Base-by-base conservation (phyloP, 2,797 vertebrate species). In the Distichodus sexfasciatus region DNA sequence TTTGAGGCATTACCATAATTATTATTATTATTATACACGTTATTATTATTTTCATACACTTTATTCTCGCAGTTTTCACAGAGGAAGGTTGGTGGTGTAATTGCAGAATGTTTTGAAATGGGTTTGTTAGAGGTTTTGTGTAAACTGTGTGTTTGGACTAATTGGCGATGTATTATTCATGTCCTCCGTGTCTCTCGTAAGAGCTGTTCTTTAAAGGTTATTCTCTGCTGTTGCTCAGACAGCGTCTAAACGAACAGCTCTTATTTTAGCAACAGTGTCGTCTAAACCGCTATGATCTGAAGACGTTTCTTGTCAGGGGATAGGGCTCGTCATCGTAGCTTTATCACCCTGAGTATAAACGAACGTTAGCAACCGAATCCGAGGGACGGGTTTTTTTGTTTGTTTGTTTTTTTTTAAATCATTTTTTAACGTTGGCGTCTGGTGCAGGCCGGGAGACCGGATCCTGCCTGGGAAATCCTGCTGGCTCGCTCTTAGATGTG, bases 151-250 rank as follows among this genome's bases (percentile, higher is more conserved):
- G 33, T 75, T 76, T 64, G 54, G 29, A 68, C 40, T 75, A 67
- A 81, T 83, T 76, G 50, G 46, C 24, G 35, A 76, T 78, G 57
- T 69, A 75, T 79, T 83, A 81, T 83, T 79, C 69, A 81, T 79
- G 66, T 63, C 17, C 58, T 61, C 69, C 70, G 71, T 76, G 75
- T 77, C 71, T 69, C 66, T 75, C 59, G 51, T 24, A 28, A 11
- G 66, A 35, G 12, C n/a, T 62, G 4, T 29, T 47, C 23, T 38
- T 31, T n/a, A n/a, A n/a, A n/a, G n/a, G n/a, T n/a, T n/a, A n/a
- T n/a, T n/a, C n/a, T n/a, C n/a, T n/a, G n/a, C n/a, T n/a, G n/a
- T n/a, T n/a, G n/a, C n/a, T n/a, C n/a, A n/a, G n/a, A n/a, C n/a
- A n/a, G n/a, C n/a, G n/a, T n/a, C n/a, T n/a, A n/a, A n/a, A n/a